Conservation (phyloP, 2,113 vertebrate species). For the Hyperoodon ampullatus region DNA sequence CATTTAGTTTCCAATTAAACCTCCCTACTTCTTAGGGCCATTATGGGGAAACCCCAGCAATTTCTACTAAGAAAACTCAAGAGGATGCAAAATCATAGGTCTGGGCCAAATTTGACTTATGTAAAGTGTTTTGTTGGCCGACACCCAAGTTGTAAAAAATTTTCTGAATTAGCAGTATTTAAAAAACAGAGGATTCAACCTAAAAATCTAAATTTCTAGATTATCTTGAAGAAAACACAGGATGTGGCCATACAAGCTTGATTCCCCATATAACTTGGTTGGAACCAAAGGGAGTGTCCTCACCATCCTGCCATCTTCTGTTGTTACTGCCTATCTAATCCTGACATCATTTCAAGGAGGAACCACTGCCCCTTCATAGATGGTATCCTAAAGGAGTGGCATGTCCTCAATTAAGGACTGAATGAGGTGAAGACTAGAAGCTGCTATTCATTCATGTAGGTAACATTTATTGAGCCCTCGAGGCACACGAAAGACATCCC, state of each 20-base stretch:
- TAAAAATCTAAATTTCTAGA: background rate
- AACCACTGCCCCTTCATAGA: background rate
- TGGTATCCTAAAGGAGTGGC: background rate
- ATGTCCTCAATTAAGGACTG: background rate
- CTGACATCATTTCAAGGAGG: background rate
- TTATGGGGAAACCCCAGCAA: background rate
- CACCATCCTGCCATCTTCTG: too few relatives aligned
- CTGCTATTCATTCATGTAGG: background rate
- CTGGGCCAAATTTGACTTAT: background rate
- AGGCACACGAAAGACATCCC: background rate
- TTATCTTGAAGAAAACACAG: background rate
- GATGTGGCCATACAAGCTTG: background rate
- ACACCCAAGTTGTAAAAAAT: background rate
- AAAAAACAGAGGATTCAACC: background rate
- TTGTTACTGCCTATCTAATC: background rate
- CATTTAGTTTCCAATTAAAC: background rate
- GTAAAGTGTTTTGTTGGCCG: background rate
- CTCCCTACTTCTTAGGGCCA: background rate
- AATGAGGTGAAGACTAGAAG: background rate
- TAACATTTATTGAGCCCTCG: conserved; percentile 27
- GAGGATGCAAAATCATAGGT: background rate
- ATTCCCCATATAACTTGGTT: background rate
- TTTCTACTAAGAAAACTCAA: background rate
- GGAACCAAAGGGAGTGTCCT: background rate
- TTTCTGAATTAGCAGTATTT: background rate